Base-by-base conservation (phyloP, 2,797 vertebrate species). In the Rhyacichthys aspro region DNA sequence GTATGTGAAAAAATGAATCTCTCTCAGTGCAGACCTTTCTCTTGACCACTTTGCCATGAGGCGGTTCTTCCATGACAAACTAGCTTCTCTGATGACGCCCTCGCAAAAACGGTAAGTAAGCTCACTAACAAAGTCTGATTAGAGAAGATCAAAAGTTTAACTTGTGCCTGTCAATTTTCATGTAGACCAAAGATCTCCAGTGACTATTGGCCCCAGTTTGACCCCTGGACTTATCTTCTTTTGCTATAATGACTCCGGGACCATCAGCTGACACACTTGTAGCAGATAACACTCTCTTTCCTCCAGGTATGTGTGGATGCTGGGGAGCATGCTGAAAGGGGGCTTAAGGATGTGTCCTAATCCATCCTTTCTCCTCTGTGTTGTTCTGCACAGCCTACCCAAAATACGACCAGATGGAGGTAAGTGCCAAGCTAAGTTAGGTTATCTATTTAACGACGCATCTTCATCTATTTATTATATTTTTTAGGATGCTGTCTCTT, bases 11-110 rank as follows among this genome's bases (percentile, higher is more conserved):
- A 33, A 76, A 3, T 53, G 11, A 57, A 81, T 66, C 72, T 83
- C 74, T 88, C 71, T 72, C 88, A 98, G 96, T 61, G 94, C 95
- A 75, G 95, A 94, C 81, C 93, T 96, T 76, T 95, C 95, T 77
- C 91, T 98, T 1, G 95, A 98, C 87, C 93, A 93, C 67, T 97
- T 96, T 58, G 94, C 96, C 46, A 97, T 98, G 95, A 95, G 93
- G 90, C 96, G 94, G 79, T 98, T 95, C 87, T 96, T 94, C 54
- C 93, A 91, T 47, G 94, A 97, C 83, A 95, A 95, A 61, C 91
- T 98, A 57, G 93, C 92, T 1, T 70, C 90, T 11, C 76, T 94
- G 74, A 96, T 98, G 94, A 95, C 93, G 8, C 95, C 96, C 0
- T 98, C 96, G 3, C 96, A 98, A 82, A 97, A 93, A 90, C 92